Evolutionary conservation across 1,140 invertebrate species (phyloP).

Genomic region (Conopomorpha cramerella): DNA sequence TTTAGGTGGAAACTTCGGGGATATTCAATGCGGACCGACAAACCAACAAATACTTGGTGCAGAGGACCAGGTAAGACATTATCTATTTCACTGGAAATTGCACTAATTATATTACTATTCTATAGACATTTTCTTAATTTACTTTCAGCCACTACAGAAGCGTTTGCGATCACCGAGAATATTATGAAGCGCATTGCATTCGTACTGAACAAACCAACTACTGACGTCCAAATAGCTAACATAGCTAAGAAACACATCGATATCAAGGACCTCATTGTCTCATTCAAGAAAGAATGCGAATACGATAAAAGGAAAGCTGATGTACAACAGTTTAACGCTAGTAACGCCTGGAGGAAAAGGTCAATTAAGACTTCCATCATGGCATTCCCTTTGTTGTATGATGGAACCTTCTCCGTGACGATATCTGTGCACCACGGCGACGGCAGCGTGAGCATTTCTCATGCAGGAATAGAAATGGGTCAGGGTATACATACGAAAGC

Average conservation of each 20-base stretch:
- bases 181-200: constrained; percentile 85
- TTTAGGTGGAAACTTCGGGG: too few relatives aligned
- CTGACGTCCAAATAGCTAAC: constrained; percentile 69
- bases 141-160: constrained; percentile 68
- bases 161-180: constrained; percentile 70
- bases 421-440: constrained; percentile 69
- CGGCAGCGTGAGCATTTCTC: constrained; percentile 68
- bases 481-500: constrained; percentile 71
- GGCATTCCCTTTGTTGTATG: constrained; percentile 58
- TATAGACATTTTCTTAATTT: too few relatives aligned
- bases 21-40: constrained; percentile 66
- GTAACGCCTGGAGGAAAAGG: constrained; percentile 72
- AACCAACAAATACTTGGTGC: constrained; percentile 66
- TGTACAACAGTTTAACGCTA: constrained; percentile 26
- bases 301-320: constrained; percentile 61
- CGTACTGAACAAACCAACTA: constrained; percentile 68
- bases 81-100: background rate
- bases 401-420: constrained; percentile 58
- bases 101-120: too few relatives aligned
- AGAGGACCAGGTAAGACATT: constrained; percentile 63
- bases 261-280: constrained; percentile 59
- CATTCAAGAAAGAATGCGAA: constrained; percentile 44
- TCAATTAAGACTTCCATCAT: constrained; percentile 63
- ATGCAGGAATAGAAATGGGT: constrained; percentile 76
- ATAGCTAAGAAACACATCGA: constrained; percentile 47